Conservation (phyloP, 1,140 invertebrate genomes). For the Saccostrea echinata region DNA sequence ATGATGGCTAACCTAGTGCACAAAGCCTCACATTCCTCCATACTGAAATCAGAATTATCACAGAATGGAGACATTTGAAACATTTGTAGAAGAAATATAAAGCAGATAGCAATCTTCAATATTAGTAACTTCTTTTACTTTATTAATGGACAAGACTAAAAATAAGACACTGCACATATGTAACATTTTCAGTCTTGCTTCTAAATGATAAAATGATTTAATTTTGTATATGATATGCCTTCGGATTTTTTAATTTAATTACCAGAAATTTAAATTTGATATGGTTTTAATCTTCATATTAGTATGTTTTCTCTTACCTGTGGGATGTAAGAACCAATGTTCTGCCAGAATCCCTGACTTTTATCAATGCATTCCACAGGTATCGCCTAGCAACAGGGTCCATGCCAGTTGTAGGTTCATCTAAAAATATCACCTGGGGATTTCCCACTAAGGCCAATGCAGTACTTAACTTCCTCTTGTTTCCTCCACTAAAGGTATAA, state of each 20-base stretch:
- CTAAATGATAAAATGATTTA: not conserved
- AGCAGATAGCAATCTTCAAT: not conserved
- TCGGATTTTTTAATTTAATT: too few relatives aligned
- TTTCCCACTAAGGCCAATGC: constrained; percentile 90
- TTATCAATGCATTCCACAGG: constrained; percentile 78
- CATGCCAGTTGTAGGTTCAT: constrained; percentile 81
- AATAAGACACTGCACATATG: not conserved
- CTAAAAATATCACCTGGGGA: constrained; percentile 80
- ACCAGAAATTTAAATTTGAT: too few relatives aligned
- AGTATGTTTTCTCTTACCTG: constrained; percentile 67
- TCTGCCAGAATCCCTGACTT: constrained; percentile 71
- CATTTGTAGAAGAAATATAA: too few relatives aligned
- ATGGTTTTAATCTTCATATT: too few relatives aligned
- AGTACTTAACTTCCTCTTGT: constrained; percentile 96
- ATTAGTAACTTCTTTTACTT: not conserved
- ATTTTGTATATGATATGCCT: too few relatives aligned
- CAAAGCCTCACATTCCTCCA: constrained; percentile 82
- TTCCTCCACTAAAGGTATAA: constrained; percentile 83
- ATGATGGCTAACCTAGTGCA: constrained; percentile 81
- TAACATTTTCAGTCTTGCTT: not conserved
- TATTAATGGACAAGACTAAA: not conserved
- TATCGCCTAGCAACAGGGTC: constrained; percentile 80
- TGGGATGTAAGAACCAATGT: constrained; percentile 78
- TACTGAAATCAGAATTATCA: constrained; percentile 67
- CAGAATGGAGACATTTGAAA: too few relatives aligned